phyloP scores from a whole-genome alignment of 2,888 invertebrate genomes.

The Chironomus riparius region DNA sequence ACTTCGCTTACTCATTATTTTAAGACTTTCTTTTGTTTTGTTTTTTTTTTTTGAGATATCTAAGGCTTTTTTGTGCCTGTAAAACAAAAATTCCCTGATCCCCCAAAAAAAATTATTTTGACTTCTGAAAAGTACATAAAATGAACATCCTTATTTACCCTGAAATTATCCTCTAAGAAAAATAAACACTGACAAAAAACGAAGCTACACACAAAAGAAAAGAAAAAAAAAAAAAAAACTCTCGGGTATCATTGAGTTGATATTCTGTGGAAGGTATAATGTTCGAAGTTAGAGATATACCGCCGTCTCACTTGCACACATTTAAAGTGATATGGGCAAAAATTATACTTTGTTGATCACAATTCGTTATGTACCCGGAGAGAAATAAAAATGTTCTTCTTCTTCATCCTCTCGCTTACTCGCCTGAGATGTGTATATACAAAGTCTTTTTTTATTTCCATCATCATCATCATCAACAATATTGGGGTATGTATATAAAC shows the following conservation, averaged over 20 bases:
- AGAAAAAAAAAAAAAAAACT: neutral
- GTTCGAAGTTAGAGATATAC: conserved; percentile 6
- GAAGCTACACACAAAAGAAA: neutral
- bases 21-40: too few species aligned
- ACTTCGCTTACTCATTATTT: too few species aligned
- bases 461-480: too few species aligned
- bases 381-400: neutral
- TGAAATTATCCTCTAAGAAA: too few species aligned
- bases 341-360: conserved; percentile 21
- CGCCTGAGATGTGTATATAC: neutral
- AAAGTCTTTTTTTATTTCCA: neutral
- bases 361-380: neutral
- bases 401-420: neutral
- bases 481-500: too few species aligned
- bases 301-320: conserved; percentile 20
- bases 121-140: too few species aligned
- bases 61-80: too few species aligned
- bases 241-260: conserved; percentile 6
- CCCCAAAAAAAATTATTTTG: too few species aligned
- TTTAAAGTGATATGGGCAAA: conserved; percentile 17
- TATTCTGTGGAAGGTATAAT: conserved; percentile 1
- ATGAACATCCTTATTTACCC: too few species aligned
- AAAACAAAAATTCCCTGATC: too few species aligned
- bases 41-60: too few species aligned
- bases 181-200: neutral